Evolutionary conservation across 2,888 invertebrate species (phyloP), one percentile per base, ranked within the genome.

Genomic region (Drosophila hamatofila): DNA sequence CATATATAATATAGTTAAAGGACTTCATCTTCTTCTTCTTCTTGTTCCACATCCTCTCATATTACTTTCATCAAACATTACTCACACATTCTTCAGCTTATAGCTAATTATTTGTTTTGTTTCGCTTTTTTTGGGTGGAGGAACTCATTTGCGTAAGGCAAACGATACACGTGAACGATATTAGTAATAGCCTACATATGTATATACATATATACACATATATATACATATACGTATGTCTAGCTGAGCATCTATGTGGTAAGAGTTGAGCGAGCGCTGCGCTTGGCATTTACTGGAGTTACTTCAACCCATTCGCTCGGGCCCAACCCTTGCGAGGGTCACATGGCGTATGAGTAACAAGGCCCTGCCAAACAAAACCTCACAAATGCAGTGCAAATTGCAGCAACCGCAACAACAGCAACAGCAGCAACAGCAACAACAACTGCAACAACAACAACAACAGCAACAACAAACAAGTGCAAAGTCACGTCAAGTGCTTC

Each of bases 401-500:
- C 67, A 60, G 35, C 57, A 60, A 49, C 21, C 67, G 21, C 33
- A 71, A 57, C 48, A 67, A 55, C 37, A 30, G 25, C 55, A 63
- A 21, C 12, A 54, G 6, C 23, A 57, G 16, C 16, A 42, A 21
- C 27, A 57, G n/a, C 42, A 27, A 35, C 18, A n/a, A 2, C 12
- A 42, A 12, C 21, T 18, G 2, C 58, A 69, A n/a, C 14, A 48
- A 14, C 35, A 57, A 16, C 16, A 41, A 33, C 35, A 44, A 21
- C 27, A 33, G 62, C 30, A 33, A 41, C 27, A n/a, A 42, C 42
- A 35, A 66, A 73, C 58, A 54, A 62, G 67, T 85, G 74, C 72
- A 74, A 59, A 56, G 72, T 81, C 78, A 78, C 72, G 37, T 60
- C 67, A 72, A 82, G 69, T 79, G 75, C 72, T 68, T 70, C 64